A percentile compares a stretch with the other conserved stretches of the same genome.
These are phyloP conservation scores for Paramuricea clavata DNA, from an alignment of 92 coral and sea anemone species.

Conservation along the genomic window DNA sequence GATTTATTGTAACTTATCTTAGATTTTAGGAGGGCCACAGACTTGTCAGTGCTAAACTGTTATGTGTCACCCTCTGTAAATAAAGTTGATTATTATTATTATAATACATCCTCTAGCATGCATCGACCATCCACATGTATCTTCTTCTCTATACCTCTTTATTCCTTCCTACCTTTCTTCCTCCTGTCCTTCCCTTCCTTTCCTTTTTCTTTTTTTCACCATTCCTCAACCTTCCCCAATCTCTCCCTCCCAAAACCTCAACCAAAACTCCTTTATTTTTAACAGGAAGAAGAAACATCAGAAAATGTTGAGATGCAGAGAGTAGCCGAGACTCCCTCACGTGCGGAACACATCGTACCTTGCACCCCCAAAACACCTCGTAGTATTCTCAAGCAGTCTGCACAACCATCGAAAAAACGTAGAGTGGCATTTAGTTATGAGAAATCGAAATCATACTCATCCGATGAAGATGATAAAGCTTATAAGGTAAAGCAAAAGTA, in stretches of 20 bases:
- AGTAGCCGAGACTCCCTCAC: conserved; percentile 52
- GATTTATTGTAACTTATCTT: too few species aligned
- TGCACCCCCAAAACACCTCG: conserved; percentile 73
- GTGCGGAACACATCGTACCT: conserved; percentile 61
- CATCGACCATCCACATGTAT: neutral
- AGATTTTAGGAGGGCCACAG: too few species aligned
- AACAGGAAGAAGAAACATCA: neutral
- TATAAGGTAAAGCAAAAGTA: conserved; percentile 26
- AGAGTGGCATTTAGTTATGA: conserved; percentile 88
- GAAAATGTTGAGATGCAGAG: conserved; percentile 2
- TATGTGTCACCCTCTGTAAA: too few species aligned
- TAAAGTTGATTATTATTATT: too few species aligned
- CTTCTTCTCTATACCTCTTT: neutral
- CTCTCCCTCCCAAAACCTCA: neutral
- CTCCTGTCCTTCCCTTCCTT: neutral
- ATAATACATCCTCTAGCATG: too few species aligned
- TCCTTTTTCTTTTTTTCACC: too few species aligned
- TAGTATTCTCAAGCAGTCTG: conserved; percentile 81
- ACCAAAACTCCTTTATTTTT: neutral
- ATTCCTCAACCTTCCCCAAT: too few species aligned
- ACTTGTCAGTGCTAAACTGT: too few species aligned
- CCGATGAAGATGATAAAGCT: conserved; percentile 81
- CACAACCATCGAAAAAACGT: conserved; percentile 78
- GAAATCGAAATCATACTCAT: conserved; percentile 62
- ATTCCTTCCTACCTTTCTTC: neutral